phyloP scores from a whole-genome alignment of 2,888 invertebrate species.

The Drosophila affinis region DNA sequence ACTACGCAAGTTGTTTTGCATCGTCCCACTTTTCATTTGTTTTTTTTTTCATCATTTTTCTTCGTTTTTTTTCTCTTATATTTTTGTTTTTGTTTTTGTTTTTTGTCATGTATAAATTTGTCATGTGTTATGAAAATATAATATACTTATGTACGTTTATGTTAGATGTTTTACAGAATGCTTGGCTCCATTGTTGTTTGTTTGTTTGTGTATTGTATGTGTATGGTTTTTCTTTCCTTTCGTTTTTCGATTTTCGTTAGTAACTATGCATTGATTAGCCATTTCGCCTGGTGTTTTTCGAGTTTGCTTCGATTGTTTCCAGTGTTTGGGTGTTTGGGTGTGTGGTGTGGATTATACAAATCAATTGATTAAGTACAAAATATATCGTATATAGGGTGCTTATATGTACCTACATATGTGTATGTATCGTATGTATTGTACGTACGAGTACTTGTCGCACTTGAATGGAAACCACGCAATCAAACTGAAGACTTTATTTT shows the following conservation, averaged over 20 bases:
- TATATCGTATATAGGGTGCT: conserved; percentile 47
- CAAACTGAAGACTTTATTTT: conserved; percentile 68
- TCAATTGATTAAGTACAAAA: conserved; percentile 69
- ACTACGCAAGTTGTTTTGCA: conserved; percentile 76
- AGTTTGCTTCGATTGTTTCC: background rate
- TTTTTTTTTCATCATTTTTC: conserved; percentile 19
- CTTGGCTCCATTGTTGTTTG: conserved; percentile 61
- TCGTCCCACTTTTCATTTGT: conserved; percentile 55
- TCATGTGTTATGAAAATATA: conserved; percentile 79
- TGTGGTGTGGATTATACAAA: conserved; percentile 61
- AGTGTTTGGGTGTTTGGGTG: conserved; percentile 31
- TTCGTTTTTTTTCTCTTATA: conserved; percentile 32
- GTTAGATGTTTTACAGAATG: conserved; percentile 78
- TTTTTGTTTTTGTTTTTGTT: conserved; percentile 40
- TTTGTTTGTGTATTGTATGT: conserved; percentile 17
- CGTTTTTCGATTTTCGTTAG: conserved; percentile 50
- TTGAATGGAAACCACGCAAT: conserved; percentile 76
- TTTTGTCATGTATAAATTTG: conserved; percentile 75
- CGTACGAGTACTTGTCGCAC: conserved; percentile 27
- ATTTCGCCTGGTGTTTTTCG: conserved; percentile 39
- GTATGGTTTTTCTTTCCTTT: background rate
- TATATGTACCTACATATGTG: conserved; percentile 44
- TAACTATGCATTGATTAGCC: conserved; percentile 75
- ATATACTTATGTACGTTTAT: conserved; percentile 74
- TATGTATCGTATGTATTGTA: conserved; percentile 33